Evolutionary conservation across 2,888 invertebrate species (phyloP), one percentile per base, ranked within the genome.

Genomic region (Rhyacophila evoluta): DNA sequence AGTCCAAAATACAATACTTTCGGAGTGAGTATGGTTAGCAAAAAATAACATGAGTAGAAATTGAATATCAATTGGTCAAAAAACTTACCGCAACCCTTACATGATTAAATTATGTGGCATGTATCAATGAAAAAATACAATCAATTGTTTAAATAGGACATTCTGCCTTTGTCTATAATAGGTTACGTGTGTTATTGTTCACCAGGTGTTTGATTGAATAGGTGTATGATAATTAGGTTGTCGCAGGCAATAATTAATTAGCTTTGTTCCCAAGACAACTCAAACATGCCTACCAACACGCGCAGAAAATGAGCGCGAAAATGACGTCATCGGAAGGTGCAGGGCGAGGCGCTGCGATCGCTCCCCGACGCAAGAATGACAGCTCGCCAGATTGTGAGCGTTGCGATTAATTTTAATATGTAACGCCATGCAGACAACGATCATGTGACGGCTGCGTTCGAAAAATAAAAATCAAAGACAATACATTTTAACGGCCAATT

Each of bases 221-320:
- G 41, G 25, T 55, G 25, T 25, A 55, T 19, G 55, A 55, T 55
- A 25, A 55, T 55, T 55, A 4, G 25, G 10, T 2, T 33, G 29
- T 33, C 4, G 29, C 29, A 33, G 29, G 25, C 55, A 55, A 55
- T 5, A 25, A 55, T 55, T 55, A 55, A 25, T 55, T 55, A 55
- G 25, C 55, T 55, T 55, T 55, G 55, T 55, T 55, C 55, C 55
- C 55, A 15, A 55, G 55, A 55, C 25, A 19, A 6, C n/a, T n/a
- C n/a, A 15, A 19, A 10, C 55, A 55, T 19, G 55, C 55, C 55
- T 19, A 55, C 19, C 6, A 10, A 19, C 55, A 55, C 55, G 55
- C 19, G 55, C 55, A 10, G 55, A 55, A 55, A 55, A 55, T 55
- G 55, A 55, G 55, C 55, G 55, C 55, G 55, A 55, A 55, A 55